Conservation (phyloP, 1,140 invertebrate species). For the Ceratina japonica region DNA sequence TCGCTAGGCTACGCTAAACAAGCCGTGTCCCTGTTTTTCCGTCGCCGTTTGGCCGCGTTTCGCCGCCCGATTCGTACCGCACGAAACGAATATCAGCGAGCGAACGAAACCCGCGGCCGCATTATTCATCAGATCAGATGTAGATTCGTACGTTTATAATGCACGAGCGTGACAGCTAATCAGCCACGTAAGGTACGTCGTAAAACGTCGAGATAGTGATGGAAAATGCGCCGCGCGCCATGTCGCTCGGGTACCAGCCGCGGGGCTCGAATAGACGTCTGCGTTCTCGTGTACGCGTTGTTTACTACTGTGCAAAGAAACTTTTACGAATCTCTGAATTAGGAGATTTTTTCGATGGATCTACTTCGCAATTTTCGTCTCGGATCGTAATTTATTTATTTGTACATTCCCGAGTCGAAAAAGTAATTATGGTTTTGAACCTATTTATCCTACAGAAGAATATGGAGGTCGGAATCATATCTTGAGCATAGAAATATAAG, state of each 20-base stretch:
- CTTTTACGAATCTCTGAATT: no score
- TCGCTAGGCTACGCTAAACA: not conserved
- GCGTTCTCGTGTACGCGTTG: not conserved
- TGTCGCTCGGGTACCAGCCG: constrained; percentile 8
- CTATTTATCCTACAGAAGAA: no score
- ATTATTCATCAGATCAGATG: constrained; percentile 67
- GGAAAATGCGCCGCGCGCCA: constrained; percentile 52
- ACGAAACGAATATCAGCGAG: constrained; percentile 46
- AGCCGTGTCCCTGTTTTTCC: not conserved
- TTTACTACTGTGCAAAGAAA: no score
- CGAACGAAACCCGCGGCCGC: constrained; percentile 36
- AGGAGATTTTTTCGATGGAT: no score
- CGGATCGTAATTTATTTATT: no score
- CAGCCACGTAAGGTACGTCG: constrained; percentile 64
- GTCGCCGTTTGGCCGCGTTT: constrained; percentile 12
- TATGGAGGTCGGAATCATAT: no score
- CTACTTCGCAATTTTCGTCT: no score
- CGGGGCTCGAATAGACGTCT: not conserved
- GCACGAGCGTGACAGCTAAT: constrained; percentile 67
- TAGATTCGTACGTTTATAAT: constrained; percentile 65
- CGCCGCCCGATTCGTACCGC: constrained; percentile 41
- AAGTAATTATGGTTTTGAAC: no score
- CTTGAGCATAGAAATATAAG: no score
- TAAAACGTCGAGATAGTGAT: constrained; percentile 65
- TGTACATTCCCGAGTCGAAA: no score